phyloP scores from a whole-genome alignment of 2,888 invertebrate genomes.

The Zygogramma bicolorata region DNA sequence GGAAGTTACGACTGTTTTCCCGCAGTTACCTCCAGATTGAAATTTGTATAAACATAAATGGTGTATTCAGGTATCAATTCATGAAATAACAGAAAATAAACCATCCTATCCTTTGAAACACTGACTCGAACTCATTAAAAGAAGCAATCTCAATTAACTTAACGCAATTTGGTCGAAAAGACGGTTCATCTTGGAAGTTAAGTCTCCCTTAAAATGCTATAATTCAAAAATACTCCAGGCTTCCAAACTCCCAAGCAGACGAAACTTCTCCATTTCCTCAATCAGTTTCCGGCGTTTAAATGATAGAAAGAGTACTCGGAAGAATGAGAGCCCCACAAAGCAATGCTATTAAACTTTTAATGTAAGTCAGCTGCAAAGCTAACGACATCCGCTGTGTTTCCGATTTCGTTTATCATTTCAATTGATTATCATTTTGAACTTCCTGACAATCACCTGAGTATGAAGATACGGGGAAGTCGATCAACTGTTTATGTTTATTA shows the following conservation, averaged over 20 bases:
- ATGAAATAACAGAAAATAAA: neutral
- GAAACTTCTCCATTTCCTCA: neutral
- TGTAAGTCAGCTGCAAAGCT: neutral
- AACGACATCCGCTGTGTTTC: neutral
- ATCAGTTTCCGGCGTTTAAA: neutral
- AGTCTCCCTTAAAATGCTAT: neutral
- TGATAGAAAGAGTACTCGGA: no score
- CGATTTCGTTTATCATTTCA: neutral
- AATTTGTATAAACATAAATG: no score
- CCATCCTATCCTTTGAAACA: no score
- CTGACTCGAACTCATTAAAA: neutral
- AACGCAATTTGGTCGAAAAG: neutral
- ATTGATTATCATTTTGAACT: neutral
- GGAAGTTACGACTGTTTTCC: no score
- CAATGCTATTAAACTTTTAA: neutral
- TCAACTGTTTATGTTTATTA: no score
- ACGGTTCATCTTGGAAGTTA: neutral
- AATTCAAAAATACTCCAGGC: neutral
- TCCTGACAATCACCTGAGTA: no score
- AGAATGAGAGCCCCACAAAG: neutral
- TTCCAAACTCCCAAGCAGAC: neutral
- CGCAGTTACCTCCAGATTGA: no score
- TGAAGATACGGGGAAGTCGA: no score
- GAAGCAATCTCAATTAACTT: neutral
- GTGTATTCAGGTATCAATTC: no score